Evolutionary conservation across 2,888 invertebrate genomes (phyloP).

Genomic region (Agriopis marginaria): DNA sequence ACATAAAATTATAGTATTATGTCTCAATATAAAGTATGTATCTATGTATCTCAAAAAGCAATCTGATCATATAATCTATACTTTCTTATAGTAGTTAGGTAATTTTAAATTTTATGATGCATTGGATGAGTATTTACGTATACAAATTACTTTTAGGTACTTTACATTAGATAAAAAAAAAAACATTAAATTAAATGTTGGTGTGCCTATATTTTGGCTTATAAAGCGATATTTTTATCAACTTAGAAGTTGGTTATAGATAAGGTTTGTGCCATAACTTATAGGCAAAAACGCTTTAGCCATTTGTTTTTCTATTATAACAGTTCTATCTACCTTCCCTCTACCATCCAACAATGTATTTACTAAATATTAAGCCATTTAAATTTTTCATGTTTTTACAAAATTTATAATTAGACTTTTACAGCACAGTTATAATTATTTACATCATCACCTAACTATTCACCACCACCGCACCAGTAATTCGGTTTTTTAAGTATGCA

Average conservation of each 20-base stretch:
- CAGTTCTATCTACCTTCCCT: no score
- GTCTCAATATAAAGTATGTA: not conserved
- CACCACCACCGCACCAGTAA: no score
- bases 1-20: not conserved
- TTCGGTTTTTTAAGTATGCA: no score
- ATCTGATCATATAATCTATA: conserved; percentile 1
- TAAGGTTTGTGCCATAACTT: conserved; percentile 22
- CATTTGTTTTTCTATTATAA: no score
- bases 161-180: not conserved
- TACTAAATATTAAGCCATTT: no score
- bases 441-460: no score
- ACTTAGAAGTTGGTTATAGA: conserved; percentile 23
- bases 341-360: no score
- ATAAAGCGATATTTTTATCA: conserved; percentile 29
- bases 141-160: not conserved
- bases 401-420: no score
- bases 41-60: not conserved
- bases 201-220: conserved; percentile 28
- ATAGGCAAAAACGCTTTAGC: not conserved
- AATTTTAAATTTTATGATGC: not conserved
- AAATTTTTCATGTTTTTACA: no score
- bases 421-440: no score
- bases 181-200: not conserved
- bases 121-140: not conserved
- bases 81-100: not conserved